Conservation (phyloP, 1,140 invertebrate genomes). For the Saccostrea echinata region DNA sequence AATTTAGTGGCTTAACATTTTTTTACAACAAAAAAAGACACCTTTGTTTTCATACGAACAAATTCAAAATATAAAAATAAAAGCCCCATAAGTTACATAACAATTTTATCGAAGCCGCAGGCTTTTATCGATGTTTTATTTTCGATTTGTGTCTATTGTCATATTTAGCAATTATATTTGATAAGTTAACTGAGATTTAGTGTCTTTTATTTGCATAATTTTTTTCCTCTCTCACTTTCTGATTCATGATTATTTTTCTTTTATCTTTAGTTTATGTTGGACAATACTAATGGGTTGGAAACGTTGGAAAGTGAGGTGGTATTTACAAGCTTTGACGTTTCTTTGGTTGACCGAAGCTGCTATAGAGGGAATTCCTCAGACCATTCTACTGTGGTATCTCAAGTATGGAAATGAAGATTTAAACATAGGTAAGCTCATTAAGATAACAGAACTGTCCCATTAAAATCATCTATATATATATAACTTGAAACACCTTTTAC, state of each 20-base stretch:
- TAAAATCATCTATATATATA: too few relatives aligned
- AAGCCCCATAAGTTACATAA: too few relatives aligned
- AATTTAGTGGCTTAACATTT: too few relatives aligned
- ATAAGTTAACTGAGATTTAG: too few relatives aligned
- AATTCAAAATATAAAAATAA: too few relatives aligned
- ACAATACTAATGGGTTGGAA: not conserved
- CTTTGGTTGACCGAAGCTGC: not conserved
- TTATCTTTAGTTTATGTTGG: not conserved
- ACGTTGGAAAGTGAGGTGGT: not conserved
- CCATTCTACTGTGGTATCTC: not conserved
- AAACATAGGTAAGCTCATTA: not conserved
- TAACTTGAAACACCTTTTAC: too few relatives aligned
- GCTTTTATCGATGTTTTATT: too few relatives aligned
- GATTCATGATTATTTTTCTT: not conserved
- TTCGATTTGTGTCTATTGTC: too few relatives aligned
- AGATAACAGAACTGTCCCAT: not conserved
- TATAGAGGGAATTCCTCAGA: not conserved
- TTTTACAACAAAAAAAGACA: too few relatives aligned
- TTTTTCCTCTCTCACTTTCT: not conserved
- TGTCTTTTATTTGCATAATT: not conserved
- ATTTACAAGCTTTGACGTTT: not conserved
- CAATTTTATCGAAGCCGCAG: too few relatives aligned
- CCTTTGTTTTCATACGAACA: too few relatives aligned
- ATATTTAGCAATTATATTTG: too few relatives aligned
- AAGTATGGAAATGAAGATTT: not conserved